These are phyloP conservation scores for Porites evermanni DNA, from an alignment of 92 coral and sea anemone genomes.

Conservation along the genomic window DNA sequence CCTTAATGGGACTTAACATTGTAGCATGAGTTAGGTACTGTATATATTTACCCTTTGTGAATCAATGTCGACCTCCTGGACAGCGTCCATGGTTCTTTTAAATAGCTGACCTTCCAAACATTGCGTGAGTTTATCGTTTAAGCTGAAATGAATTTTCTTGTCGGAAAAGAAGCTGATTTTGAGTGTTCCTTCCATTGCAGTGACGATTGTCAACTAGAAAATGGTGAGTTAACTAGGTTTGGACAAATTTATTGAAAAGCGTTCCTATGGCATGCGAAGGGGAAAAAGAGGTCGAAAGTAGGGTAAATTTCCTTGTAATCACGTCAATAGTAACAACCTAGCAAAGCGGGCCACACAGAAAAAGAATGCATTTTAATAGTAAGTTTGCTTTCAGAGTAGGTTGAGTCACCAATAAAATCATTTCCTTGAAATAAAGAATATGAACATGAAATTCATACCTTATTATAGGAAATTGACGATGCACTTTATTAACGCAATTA, in stretches of 20 bases:
- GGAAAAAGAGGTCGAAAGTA: neutral
- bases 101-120: conserved; percentile 89
- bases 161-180: neutral
- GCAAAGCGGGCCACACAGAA: too few species aligned
- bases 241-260: neutral
- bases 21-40: too few species aligned
- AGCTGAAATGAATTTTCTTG: neutral
- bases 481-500: too few species aligned
- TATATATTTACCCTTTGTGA: conserved; percentile 76
- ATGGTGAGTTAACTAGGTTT: neutral
- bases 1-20: too few species aligned
- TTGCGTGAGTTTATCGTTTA: conserved; percentile 37
- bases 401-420: too few species aligned
- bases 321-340: too few species aligned
- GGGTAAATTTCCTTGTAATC: neutral
- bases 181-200: neutral
- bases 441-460: too few species aligned
- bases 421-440: too few species aligned
- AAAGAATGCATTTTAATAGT: too few species aligned
- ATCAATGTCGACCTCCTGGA: conserved; percentile 88
- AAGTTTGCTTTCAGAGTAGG: too few species aligned
- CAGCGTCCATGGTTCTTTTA: conserved; percentile 80
- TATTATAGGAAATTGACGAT: too few species aligned
- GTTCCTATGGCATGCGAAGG: neutral
- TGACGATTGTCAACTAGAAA: neutral